These are phyloP conservation scores for Pimpla rufipes DNA, from an alignment of 2,888 invertebrate species.

Conservation along the genomic window DNA sequence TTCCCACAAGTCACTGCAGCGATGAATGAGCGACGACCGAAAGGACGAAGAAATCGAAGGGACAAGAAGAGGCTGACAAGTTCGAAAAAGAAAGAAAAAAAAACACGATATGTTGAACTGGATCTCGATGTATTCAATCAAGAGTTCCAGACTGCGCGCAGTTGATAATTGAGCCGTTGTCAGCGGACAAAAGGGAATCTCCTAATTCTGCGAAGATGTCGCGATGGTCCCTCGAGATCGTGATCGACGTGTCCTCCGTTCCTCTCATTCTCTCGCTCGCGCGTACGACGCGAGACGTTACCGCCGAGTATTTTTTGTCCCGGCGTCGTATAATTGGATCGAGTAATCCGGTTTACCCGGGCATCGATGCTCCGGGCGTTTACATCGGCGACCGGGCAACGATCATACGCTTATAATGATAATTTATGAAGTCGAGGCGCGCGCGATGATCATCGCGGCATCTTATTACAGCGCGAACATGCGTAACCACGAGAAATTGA, in stretches of 20 bases:
- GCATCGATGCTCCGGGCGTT: conserved; percentile 9
- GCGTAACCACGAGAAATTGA: not conserved
- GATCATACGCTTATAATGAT: conserved; percentile 35
- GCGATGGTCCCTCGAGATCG: conserved; percentile 7
- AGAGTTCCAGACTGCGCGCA: not conserved
- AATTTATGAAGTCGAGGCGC: conserved; percentile 43
- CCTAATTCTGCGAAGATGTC: conserved; percentile 4
- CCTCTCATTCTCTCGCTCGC: not conserved
- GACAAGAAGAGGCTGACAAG: conserved; percentile 6
- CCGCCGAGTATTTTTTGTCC: conserved; percentile 1
- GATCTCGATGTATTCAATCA: conserved; percentile 14
- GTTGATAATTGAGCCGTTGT: conserved; percentile 29
- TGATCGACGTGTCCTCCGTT: not conserved
- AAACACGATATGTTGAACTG: not conserved
- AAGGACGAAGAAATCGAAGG: conserved; percentile 19
- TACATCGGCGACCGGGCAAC: conserved; percentile 11
- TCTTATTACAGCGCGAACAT: conserved; percentile 26
- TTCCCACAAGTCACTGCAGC: conserved; percentile 16
- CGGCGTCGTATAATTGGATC: conserved; percentile 40
- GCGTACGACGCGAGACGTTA: not conserved
- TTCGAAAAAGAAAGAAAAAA: conserved; percentile 15
- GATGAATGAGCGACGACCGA: conserved; percentile 15
- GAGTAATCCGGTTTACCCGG: conserved; percentile 47
- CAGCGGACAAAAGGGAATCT: conserved; percentile 7
- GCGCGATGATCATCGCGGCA: not conserved